phyloP scores from a whole-genome alignment of 2,888 invertebrate genomes.

The Tribolium freemani region DNA sequence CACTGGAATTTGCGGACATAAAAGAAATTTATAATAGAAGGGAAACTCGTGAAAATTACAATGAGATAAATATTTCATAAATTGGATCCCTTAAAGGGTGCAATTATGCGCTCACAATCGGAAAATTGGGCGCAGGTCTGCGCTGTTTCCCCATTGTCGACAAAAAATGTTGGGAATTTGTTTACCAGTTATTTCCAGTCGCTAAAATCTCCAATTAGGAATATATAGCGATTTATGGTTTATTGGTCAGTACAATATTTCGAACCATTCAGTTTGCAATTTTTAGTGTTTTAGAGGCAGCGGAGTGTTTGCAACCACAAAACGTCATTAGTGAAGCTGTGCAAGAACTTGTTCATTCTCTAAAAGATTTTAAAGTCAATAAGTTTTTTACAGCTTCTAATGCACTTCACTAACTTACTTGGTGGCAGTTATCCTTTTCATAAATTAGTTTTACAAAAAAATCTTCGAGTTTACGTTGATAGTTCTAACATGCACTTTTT shows the following conservation, averaged over 20 bases:
- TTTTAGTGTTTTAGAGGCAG: too few relatives aligned
- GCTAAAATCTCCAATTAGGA: too few relatives aligned
- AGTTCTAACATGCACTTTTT: too few relatives aligned
- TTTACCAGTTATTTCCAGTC: too few relatives aligned
- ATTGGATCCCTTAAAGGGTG: neutral
- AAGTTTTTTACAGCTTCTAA: neutral
- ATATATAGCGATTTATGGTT: too few relatives aligned
- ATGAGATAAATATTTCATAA: slow-evolving; percentile 22
- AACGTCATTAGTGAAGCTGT: neutral
- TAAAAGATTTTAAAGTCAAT: neutral
- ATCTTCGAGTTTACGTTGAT: neutral
- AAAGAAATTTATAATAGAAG: slow-evolving; percentile 18
- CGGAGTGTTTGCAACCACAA: neutral
- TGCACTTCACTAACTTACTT: neutral
- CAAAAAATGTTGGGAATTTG: too few relatives aligned
- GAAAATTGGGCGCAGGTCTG: neutral
- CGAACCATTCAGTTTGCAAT: too few relatives aligned
- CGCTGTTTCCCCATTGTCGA: too few relatives aligned
- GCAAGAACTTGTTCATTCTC: neutral
- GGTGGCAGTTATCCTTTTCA: neutral
- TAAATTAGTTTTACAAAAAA: neutral
- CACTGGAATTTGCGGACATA: slow-evolving; percentile 20
- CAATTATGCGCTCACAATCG: slow-evolving; percentile 6
- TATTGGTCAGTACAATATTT: too few relatives aligned
- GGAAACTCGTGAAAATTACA: slow-evolving; percentile 19